phyloP scores from a whole-genome alignment of 2,113 vertebrate species.

The Bubalus kerabau region DNA sequence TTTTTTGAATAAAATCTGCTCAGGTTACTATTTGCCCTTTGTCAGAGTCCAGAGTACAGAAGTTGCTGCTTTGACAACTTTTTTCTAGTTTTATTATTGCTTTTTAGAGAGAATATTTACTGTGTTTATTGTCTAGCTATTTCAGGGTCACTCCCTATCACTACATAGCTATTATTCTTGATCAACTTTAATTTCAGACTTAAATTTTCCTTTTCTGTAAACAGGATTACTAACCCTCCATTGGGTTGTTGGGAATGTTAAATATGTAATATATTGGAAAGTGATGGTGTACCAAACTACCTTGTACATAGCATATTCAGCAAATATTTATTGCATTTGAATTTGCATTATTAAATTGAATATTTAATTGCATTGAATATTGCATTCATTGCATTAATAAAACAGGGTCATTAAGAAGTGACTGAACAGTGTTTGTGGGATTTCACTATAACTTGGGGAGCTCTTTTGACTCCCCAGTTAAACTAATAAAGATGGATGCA shows the following conservation, averaged over 20 bases:
- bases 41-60: neutral
- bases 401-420: neutral
- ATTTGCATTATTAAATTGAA: neutral
- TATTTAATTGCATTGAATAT: neutral
- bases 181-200: neutral
- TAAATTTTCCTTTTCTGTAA: slow-evolving; percentile 4
- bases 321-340: neutral
- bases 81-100: neutral
- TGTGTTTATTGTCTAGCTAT: neutral
- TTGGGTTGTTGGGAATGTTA: slow-evolving; percentile 1
- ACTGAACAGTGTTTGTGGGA: neutral
- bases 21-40: neutral
- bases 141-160: neutral
- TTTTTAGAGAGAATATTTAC: neutral
- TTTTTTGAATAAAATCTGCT: neutral
- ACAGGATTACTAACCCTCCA: slow-evolving; percentile 14
- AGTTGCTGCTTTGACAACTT: neutral
- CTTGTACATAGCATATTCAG: neutral
- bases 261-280: neutral
- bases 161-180: neutral
- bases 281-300: neutral
- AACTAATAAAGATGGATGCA: neutral
- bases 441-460: neutral
- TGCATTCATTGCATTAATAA: neutral
- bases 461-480: neutral